Percentiles rank a stretch among this genome's conserved stretches.
Evolutionary conservation across 2,888 invertebrate genomes (phyloP).

Genomic region (Cryptophagus acutangulus): DNA sequence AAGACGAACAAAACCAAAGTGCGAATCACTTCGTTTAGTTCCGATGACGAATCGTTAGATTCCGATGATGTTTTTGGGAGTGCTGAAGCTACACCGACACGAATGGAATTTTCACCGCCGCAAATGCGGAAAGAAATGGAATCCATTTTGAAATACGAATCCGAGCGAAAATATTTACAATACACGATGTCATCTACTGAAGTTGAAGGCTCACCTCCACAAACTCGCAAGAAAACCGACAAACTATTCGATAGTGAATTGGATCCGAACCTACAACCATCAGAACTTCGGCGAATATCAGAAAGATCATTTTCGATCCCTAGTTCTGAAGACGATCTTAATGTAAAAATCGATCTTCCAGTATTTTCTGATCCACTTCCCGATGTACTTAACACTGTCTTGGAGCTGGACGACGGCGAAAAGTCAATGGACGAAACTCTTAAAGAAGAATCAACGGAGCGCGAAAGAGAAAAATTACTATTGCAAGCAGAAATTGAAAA

Average conservation of each 20-base stretch:
- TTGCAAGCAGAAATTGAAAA: conserved; percentile 44
- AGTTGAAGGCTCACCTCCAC: conserved; percentile 72
- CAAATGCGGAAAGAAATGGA: conserved; percentile 72
- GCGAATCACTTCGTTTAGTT: conserved; percentile 70
- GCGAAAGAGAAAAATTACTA: conserved; percentile 40
- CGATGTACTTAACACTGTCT: conserved; percentile 37
- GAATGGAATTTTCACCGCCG: conserved; percentile 69
- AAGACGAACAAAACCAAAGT: conserved; percentile 63
- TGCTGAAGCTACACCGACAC: conserved; percentile 67
- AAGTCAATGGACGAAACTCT: conserved; percentile 42
- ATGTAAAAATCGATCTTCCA: conserved; percentile 54
- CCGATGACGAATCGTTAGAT: conserved; percentile 71
- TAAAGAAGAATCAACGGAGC: conserved; percentile 32
- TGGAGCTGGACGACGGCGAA: conserved; percentile 39
- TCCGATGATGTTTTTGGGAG: conserved; percentile 74
- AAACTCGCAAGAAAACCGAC: conserved; percentile 65
- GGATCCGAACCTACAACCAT: conserved; percentile 59
- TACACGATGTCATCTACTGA: conserved; percentile 69
- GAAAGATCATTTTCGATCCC: conserved; percentile 72
- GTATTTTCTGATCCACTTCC: conserved; percentile 41
- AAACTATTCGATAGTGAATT: conserved; percentile 55
- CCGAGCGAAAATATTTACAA: conserved; percentile 59
- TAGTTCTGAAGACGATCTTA: conserved; percentile 69
- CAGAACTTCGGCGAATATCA: conserved; percentile 66
- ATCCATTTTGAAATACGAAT: conserved; percentile 67